Conservation (phyloP, 37 sponge, comb jelly and placozoan genomes). For the Mnemiopsis leidyi region DNA sequence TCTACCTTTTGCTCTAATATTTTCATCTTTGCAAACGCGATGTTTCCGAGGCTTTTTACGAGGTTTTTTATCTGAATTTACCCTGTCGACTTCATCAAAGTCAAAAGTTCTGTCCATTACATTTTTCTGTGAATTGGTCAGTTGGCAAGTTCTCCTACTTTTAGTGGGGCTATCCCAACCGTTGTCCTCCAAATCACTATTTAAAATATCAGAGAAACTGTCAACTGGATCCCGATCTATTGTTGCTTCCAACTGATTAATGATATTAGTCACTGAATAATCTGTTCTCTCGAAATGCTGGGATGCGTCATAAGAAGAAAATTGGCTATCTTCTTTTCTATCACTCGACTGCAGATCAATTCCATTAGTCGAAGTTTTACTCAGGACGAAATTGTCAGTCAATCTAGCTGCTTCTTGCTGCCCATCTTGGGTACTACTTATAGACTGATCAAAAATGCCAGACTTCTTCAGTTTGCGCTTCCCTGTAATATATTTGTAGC, state of each 20-base stretch:
- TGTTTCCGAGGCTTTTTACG: not conserved
- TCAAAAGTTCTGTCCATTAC: constrained; percentile 36
- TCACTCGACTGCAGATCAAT: not conserved
- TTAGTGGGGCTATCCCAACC: not conserved
- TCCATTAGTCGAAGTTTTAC: not conserved
- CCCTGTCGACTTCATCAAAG: constrained; percentile 12
- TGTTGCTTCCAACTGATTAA: not conserved
- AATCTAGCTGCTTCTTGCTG: not conserved
- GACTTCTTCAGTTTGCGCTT: constrained; percentile 8
- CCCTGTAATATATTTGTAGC: constrained; percentile 24
- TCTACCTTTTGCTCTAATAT: no score
- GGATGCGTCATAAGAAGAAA: constrained; percentile 32
- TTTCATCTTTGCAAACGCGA: not conserved
- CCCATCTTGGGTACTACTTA: not conserved
- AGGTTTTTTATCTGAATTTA: not conserved
- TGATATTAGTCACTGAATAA: not conserved
- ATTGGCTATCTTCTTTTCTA: not conserved
- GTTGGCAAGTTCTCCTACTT: not conserved
- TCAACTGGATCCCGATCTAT: not conserved
- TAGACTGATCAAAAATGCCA: not conserved
- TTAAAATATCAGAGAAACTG: not conserved
- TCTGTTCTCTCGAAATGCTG: constrained; percentile 6
- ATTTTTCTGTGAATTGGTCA: constrained; percentile 26
- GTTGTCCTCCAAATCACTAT: not conserved
- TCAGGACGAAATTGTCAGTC: not conserved